These are phyloP conservation scores for Sericinus montela DNA, from an alignment of 2,888 invertebrate genomes.

Conservation along the genomic window DNA sequence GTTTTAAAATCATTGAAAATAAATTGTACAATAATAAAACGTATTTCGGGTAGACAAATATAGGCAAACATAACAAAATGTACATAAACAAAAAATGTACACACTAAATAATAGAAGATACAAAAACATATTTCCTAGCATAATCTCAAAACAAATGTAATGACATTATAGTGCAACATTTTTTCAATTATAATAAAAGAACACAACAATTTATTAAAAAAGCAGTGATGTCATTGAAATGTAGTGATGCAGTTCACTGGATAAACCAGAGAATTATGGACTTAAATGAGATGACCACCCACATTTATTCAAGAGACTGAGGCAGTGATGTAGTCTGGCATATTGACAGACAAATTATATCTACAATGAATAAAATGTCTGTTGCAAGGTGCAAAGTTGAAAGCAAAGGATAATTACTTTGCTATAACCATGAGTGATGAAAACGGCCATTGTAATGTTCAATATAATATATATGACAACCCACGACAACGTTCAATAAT, in stretches of 20 bases:
- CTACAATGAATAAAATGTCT: too few species aligned
- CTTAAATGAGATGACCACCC: constrained; percentile 8
- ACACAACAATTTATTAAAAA: constrained; percentile 19
- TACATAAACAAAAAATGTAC: constrained; percentile 54
- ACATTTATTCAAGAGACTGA: neutral
- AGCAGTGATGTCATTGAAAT: constrained; percentile 13
- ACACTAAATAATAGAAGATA: constrained; percentile 35
- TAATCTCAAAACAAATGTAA: constrained; percentile 57
- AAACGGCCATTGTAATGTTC: too few species aligned
- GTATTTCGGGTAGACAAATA: constrained; percentile 53
- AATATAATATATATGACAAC: neutral
- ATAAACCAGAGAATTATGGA: constrained; percentile 23
- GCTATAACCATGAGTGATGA: too few species aligned
- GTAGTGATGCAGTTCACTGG: constrained; percentile 22
- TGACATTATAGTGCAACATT: constrained; percentile 15
- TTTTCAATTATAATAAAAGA: constrained; percentile 14
- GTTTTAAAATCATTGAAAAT: constrained; percentile 52
- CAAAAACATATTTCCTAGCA: constrained; percentile 46
- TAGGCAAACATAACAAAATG: constrained; percentile 75
- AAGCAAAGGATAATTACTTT: too few species aligned
- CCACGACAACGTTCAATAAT: constrained; percentile 34
- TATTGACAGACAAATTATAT: too few species aligned
- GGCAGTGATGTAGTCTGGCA: too few species aligned
- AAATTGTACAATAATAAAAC: constrained; percentile 58
- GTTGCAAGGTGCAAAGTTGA: too few species aligned